These are phyloP conservation scores for Pampus argenteus DNA, from an alignment of 2,797 vertebrate genomes.

Conservation along the genomic window DNA sequence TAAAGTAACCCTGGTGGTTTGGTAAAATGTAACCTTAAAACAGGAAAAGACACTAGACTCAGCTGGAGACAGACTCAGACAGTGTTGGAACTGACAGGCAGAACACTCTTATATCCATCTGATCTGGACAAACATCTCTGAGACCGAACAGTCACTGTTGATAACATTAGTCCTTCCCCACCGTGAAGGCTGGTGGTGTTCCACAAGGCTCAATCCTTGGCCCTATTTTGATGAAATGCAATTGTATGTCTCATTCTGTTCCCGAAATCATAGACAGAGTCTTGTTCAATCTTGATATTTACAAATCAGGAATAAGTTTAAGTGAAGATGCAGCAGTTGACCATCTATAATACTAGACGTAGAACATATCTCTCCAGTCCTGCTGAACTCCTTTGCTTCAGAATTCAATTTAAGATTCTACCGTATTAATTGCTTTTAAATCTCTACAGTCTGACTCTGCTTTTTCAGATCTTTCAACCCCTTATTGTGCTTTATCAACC, in stretches of 20 bases:
- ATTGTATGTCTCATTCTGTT: not conserved
- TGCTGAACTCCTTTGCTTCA: constrained; percentile 23
- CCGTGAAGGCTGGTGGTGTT: not conserved
- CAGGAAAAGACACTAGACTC: not conserved
- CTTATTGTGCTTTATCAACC: too few relatives aligned
- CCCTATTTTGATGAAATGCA: not conserved
- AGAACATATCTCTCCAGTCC: not conserved
- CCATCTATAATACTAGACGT: not conserved
- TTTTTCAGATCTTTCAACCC: too few relatives aligned
- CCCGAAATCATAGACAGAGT: constrained; percentile 2
- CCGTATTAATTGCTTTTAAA: constrained; percentile 21
- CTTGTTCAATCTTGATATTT: not conserved
- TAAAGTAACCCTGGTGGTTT: too few relatives aligned
- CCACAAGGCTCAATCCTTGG: not conserved
- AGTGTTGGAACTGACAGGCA: too few relatives aligned
- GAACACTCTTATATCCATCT: too few relatives aligned
- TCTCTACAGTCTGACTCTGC: not conserved
- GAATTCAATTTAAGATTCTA: constrained; percentile 13
- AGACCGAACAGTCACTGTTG: too few relatives aligned
- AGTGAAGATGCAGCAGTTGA: constrained; percentile 17
- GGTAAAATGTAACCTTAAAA: not conserved
- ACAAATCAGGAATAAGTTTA: constrained; percentile 1
- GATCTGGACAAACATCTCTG: too few relatives aligned
- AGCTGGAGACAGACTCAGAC: too few relatives aligned
- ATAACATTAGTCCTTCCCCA: too few relatives aligned